These are phyloP conservation scores for Oxycera nigricornis DNA, from an alignment of 2,888 invertebrate genomes.

Conservation along the genomic window DNA sequence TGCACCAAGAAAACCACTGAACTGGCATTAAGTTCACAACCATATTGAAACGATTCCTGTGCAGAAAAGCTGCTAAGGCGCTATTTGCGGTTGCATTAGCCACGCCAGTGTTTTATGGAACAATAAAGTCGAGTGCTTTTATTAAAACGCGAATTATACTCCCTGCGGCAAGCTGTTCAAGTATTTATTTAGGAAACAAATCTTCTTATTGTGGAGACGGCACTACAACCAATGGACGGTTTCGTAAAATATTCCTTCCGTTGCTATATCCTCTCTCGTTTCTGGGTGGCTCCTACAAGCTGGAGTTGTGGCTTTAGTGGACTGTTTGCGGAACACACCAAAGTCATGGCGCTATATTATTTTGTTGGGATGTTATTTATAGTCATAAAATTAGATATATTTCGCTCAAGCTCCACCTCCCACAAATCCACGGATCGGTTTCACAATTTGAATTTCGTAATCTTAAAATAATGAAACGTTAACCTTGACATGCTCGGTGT, in stretches of 20 bases:
- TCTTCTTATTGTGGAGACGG: background rate
- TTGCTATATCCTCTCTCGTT: background rate
- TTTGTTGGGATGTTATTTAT: constrained; percentile 17
- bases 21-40: background rate
- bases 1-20: background rate
- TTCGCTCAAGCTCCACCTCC: background rate
- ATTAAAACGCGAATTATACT: constrained; percentile 34
- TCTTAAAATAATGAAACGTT: constrained; percentile 21
- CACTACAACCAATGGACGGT: background rate
- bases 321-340: constrained; percentile 19
- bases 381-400: constrained; percentile 22
- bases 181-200: constrained; percentile 13
- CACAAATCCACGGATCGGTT: background rate
- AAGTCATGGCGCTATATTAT: constrained; percentile 1
- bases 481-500: background rate
- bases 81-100: constrained; percentile 36
- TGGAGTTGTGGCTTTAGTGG: constrained; percentile 1
- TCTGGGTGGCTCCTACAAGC: constrained; percentile 3
- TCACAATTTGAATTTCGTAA: background rate
- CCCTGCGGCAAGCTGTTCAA: background rate
- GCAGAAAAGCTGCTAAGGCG: background rate
- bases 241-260: background rate
- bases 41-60: background rate
- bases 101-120: constrained; percentile 23
- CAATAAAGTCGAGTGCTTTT: constrained; percentile 31